phyloP scores from a whole-genome alignment of 1,140 invertebrate species.

The Rhizoglyphus robini region DNA sequence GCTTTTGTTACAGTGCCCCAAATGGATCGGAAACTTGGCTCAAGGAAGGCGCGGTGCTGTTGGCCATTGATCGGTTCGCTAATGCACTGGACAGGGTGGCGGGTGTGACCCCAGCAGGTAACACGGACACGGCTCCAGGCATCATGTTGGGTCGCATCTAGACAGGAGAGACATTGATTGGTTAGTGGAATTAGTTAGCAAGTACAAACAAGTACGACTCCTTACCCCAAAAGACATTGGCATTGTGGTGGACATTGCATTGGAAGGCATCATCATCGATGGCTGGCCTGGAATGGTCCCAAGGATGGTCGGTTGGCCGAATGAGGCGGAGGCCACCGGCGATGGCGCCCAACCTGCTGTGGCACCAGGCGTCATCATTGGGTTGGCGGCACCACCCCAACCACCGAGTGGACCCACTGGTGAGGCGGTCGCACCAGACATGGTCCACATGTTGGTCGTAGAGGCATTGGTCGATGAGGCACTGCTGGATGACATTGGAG shows the following conservation, averaged over 20 bases:
- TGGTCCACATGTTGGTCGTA: conserved; percentile 5
- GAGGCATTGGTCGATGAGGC: not conserved
- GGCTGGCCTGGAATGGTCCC: not conserved
- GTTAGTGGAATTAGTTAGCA: not conserved
- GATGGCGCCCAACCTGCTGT: not conserved
- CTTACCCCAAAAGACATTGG: not conserved
- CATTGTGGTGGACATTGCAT: not conserved
- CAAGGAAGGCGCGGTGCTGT: not conserved
- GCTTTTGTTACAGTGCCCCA: conserved; percentile 10
- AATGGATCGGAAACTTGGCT: conserved; percentile 14
- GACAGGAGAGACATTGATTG: not conserved
- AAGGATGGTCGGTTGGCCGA: not conserved
- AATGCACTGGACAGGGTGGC: not conserved
- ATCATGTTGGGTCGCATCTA: not conserved
- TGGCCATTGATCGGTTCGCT: not conserved
- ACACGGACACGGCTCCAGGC: conserved; percentile 12
- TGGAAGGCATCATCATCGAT: not conserved
- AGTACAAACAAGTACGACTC: not conserved
- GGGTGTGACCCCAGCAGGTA: not conserved
- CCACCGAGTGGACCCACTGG: not conserved
- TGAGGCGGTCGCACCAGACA: not conserved
- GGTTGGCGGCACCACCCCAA: not conserved
- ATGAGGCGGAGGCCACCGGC: not conserved
- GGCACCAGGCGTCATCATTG: not conserved
- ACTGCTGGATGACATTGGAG: not conserved